Conservation (phyloP, 2,797 vertebrate species). For the Malacoctenus gilli region DNA sequence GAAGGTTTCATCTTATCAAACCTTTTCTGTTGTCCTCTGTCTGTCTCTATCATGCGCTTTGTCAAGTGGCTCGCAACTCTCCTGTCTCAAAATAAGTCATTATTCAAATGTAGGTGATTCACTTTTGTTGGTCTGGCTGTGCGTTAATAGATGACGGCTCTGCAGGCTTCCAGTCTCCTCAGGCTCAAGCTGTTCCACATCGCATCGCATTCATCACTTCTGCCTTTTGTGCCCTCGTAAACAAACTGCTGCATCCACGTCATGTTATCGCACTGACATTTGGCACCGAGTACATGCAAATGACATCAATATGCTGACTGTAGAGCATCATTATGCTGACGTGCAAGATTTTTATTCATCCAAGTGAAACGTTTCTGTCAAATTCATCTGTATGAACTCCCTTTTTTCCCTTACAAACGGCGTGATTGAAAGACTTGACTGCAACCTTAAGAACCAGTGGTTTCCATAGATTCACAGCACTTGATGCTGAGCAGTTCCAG, state of each 20-base stretch:
- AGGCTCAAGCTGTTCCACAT: no score
- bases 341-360: slow-evolving; percentile 16
- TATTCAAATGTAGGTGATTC: slow-evolving; percentile 21
- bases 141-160: slow-evolving; percentile 24
- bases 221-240: slow-evolving; percentile 47
- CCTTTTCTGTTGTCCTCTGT: no score
- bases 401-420: slow-evolving; percentile 24
- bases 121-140: slow-evolving; percentile 18
- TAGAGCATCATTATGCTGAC: no score
- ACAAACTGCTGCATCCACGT: slow-evolving; percentile 49
- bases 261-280: slow-evolving; percentile 50
- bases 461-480: slow-evolving; percentile 42
- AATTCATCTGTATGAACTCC: slow-evolving; percentile 24
- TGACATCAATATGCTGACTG: slow-evolving; percentile 29
- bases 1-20: no score
- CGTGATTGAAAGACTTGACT: slow-evolving; percentile 32
- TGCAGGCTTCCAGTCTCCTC: slow-evolving; percentile 42
- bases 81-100: no score
- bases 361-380: no score
- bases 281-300: slow-evolving; percentile 46
- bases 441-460: slow-evolving; percentile 2
- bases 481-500: slow-evolving; percentile 41
- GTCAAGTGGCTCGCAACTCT: no score
- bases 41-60: slow-evolving; percentile 30
- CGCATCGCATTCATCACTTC: slow-evolving; percentile 28